Evolutionary conservation across 2,113 vertebrate species (phyloP).

Genomic region (Craseonycteris thonglongyai): DNA sequence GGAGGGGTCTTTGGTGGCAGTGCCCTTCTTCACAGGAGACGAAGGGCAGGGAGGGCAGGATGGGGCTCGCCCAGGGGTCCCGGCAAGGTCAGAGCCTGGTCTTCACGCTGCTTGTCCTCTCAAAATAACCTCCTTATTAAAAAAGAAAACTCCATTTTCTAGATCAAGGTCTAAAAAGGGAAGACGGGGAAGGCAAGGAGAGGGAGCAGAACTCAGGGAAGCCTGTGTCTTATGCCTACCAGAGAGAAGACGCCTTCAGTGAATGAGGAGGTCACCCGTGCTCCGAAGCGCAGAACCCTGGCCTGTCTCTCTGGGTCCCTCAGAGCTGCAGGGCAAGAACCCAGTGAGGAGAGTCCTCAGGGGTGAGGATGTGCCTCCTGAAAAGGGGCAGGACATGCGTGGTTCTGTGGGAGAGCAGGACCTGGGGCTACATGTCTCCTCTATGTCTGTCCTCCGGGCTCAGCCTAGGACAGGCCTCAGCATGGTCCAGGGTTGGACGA

Average conservation of each 20-base stretch:
- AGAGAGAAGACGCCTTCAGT: background rate
- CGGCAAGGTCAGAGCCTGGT: background rate
- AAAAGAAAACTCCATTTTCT: background rate
- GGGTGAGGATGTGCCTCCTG: too few relatives aligned
- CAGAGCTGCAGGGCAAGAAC: too few relatives aligned
- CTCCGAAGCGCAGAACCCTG: background rate
- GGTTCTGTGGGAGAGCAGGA: background rate
- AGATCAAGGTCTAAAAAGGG: background rate
- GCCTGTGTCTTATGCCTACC: background rate
- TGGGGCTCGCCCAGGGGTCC: too few relatives aligned
- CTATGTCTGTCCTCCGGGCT: too few relatives aligned
- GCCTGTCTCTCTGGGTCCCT: background rate
- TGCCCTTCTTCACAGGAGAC: too few relatives aligned
- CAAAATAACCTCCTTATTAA: background rate
- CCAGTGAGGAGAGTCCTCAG: background rate
- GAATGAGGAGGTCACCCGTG: fast-evolving
- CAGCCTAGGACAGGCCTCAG: background rate
- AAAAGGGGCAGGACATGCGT: background rate
- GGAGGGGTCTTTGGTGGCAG: too few relatives aligned
- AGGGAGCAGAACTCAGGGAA: background rate
- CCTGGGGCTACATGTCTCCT: background rate
- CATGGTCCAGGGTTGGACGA: background rate
- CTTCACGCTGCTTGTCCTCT: background rate
- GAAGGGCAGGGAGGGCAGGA: background rate
- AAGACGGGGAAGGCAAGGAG: background rate